A percentile compares a stretch with the other conserved stretches of the same genome.
phyloP scores from a whole-genome alignment of 1,140 invertebrate genomes.

The Diabrotica virgifera region DNA sequence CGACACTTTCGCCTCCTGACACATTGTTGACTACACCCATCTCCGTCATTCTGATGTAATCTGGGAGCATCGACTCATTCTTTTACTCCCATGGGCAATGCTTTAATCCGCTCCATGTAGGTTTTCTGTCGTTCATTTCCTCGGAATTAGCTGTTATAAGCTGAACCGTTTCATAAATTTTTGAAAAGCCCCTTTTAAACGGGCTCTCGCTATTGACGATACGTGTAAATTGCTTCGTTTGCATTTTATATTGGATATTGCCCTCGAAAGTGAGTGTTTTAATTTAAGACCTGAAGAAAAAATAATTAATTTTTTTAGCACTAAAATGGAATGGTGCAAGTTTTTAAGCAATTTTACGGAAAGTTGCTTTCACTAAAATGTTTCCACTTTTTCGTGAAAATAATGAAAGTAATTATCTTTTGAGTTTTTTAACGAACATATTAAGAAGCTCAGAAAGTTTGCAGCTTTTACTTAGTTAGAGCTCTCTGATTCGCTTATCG shows the following conservation, averaged over 20 bases:
- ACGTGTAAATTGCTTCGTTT: constrained; percentile 29
- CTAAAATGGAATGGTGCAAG: background rate
- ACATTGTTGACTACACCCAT: too few relatives aligned
- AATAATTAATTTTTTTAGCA: background rate
- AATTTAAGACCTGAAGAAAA: constrained; percentile 6
- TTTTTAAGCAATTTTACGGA: background rate
- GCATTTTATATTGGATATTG: constrained; percentile 28
- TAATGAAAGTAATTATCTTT: too few relatives aligned
- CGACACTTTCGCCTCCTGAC: too few relatives aligned
- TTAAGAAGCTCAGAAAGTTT: too few relatives aligned
- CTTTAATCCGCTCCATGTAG: constrained; percentile 29
- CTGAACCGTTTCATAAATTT: constrained; percentile 25
- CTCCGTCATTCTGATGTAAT: constrained; percentile 28
- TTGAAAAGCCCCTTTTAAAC: constrained; percentile 27
- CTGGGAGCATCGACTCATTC: constrained; percentile 28
- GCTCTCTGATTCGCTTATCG: too few relatives aligned
- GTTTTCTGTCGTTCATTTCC: constrained; percentile 30
- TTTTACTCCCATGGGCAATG: constrained; percentile 29
- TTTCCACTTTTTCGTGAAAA: background rate
- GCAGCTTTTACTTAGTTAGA: too few relatives aligned
- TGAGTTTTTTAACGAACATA: too few relatives aligned
- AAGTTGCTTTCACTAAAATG: background rate
- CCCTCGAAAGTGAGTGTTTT: constrained; percentile 19
- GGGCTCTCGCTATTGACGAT: constrained; percentile 24
- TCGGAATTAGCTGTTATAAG: constrained; percentile 29